A percentile compares a stretch with the other conserved stretches of the same genome.
These are phyloP conservation scores for Alexandromys fortis DNA, from an alignment of 2,113 vertebrate species.

Conservation along the genomic window DNA sequence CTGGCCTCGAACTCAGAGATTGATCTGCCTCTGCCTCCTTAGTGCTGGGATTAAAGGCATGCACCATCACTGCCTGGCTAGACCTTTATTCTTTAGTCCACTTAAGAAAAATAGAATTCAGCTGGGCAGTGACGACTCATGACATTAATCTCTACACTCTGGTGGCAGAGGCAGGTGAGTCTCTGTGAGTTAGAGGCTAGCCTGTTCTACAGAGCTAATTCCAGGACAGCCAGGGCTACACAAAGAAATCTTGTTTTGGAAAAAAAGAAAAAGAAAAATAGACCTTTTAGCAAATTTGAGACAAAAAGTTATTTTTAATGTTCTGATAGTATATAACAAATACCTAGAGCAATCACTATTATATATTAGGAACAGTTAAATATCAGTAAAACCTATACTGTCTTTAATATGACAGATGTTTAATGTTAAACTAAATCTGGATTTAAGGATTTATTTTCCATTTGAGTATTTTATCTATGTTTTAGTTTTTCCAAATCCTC, in stretches of 20 bases:
- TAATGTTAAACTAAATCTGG: slow-evolving; percentile 12
- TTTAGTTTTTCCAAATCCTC: slow-evolving; percentile 19
- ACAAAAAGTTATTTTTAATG: neutral
- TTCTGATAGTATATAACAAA: neutral
- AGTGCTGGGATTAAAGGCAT: neutral
- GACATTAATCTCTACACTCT: neutral
- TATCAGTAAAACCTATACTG: slow-evolving; percentile 5
- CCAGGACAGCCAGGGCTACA: neutral
- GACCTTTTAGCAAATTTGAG: neutral
- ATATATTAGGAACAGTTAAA: slow-evolving; percentile 22
- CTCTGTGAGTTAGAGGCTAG: neutral
- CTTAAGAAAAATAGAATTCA: neutral
- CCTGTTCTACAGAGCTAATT: neutral
- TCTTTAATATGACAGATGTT: neutral
- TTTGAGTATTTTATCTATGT: slow-evolving; percentile 29
- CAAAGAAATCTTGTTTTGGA: neutral
- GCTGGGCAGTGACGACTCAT: neutral
- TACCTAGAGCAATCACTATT: neutral
- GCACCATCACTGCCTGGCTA: neutral
- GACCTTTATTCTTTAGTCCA: slow-evolving; percentile 1
- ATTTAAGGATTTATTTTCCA: slow-evolving; percentile 32
- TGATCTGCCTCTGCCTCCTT: neutral
- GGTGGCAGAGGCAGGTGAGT: neutral
- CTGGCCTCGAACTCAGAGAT: too few species aligned
- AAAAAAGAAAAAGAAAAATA: neutral